These are phyloP conservation scores for Pantala flavescens DNA, from an alignment of 1,140 invertebrate genomes.

Conservation along the genomic window DNA sequence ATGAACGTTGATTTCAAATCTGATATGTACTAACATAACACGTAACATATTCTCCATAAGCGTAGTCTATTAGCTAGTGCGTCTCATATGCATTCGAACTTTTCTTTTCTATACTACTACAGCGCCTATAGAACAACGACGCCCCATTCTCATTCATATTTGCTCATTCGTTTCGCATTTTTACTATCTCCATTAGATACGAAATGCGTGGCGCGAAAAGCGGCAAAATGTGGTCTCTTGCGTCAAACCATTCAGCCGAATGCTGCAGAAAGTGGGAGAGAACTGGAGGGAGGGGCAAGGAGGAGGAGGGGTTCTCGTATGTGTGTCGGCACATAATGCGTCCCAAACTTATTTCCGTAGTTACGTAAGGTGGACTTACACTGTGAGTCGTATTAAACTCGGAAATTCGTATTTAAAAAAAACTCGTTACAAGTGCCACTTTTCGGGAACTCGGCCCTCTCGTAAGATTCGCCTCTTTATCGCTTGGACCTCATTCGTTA, in stretches of 20 bases:
- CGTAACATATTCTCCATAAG: too few relatives aligned
- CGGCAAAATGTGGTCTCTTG: neutral
- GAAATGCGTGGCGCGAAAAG: neutral
- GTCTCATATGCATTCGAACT: too few relatives aligned
- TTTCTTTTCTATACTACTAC: too few relatives aligned
- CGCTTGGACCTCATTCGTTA: neutral
- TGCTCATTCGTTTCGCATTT: too few relatives aligned
- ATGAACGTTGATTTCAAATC: too few relatives aligned
- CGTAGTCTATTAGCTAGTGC: too few relatives aligned
- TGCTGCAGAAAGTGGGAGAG: neutral
- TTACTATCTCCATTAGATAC: neutral
- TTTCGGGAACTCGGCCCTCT: neutral
- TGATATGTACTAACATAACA: too few relatives aligned
- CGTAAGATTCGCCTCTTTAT: neutral
- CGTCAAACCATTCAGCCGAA: conserved; percentile 4
- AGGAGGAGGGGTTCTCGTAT: neutral
- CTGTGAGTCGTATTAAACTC: neutral
- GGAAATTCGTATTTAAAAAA: neutral
- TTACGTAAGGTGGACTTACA: neutral
- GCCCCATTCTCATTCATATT: too few relatives aligned
- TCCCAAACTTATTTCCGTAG: neutral
- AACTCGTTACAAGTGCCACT: neutral
- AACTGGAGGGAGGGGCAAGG: neutral
- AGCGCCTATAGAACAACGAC: too few relatives aligned
- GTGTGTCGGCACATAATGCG: conserved; percentile 2